These are phyloP conservation scores for Drosophila tripunctata DNA, from an alignment of 2,888 invertebrate genomes.

Conservation along the genomic window DNA sequence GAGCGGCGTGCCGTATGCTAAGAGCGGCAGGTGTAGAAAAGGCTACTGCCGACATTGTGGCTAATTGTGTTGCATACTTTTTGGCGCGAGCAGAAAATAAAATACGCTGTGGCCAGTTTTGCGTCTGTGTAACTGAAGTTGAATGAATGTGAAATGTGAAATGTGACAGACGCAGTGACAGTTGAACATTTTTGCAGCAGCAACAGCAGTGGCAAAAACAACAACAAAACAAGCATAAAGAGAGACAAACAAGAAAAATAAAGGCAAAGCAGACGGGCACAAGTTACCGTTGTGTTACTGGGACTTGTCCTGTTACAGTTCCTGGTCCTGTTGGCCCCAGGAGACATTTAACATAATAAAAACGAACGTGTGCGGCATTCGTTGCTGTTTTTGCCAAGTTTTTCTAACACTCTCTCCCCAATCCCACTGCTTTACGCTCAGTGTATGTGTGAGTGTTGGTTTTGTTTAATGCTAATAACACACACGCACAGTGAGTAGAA, in stretches of 20 bases:
- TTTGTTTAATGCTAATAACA: slow-evolving; percentile 73
- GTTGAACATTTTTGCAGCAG: slow-evolving; percentile 70
- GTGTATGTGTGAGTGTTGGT: slow-evolving; percentile 35
- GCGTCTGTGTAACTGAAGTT: slow-evolving; percentile 27
- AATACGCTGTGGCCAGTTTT: slow-evolving; percentile 6
- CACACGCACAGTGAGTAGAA: slow-evolving; percentile 50
- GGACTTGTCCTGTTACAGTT: slow-evolving; percentile 27
- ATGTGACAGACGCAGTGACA: slow-evolving; percentile 76
- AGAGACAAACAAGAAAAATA: slow-evolving; percentile 14
- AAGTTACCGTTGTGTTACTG: slow-evolving; percentile 36
- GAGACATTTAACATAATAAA: slow-evolving; percentile 81
- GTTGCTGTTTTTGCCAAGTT: slow-evolving; percentile 61
- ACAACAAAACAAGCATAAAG: slow-evolving; percentile 15
- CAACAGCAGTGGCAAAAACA: slow-evolving; percentile 27
- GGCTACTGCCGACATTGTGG: neutral
- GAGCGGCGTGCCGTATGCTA: slow-evolving; percentile 74
- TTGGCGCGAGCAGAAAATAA: slow-evolving; percentile 70
- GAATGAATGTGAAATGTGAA: slow-evolving; percentile 69
- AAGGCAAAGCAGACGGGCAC: slow-evolving; percentile 40
- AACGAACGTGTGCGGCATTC: slow-evolving; percentile 76
- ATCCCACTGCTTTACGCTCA: too few species aligned
- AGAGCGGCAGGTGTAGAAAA: slow-evolving; percentile 53
- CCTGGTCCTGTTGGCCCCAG: slow-evolving; percentile 59
- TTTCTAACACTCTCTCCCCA: slow-evolving; percentile 23
- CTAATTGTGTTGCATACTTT: slow-evolving; percentile 59